Conservation (phyloP, 2,797 vertebrate genomes). For the Anguilla megastoma region DNA sequence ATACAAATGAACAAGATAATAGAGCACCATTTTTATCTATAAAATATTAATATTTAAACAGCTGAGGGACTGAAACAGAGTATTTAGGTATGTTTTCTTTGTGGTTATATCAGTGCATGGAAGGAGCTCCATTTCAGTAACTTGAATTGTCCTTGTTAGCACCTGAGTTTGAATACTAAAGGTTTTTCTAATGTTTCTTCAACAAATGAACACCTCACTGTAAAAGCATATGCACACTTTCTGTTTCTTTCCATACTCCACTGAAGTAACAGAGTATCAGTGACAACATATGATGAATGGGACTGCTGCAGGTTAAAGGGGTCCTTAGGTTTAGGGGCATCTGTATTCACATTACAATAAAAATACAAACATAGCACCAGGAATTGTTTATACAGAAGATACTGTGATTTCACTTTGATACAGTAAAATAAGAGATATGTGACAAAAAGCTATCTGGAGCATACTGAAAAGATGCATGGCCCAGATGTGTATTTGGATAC, state of each 20-base stretch:
- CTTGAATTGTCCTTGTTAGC: constrained; percentile 75
- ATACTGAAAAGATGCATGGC: constrained; percentile 70
- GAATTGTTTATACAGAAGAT: constrained; percentile 83
- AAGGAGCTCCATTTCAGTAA: constrained; percentile 77
- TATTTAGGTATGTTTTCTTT: constrained; percentile 79
- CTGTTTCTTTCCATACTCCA: constrained; percentile 40
- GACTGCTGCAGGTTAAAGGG: constrained; percentile 72
- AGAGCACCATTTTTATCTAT: constrained; percentile 83
- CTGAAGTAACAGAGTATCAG: constrained; percentile 73
- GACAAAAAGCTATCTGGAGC: constrained; percentile 61
- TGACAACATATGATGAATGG: constrained; percentile 68
- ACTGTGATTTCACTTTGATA: constrained; percentile 80
- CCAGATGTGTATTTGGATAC: constrained; percentile 66
- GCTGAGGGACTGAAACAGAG: constrained; percentile 78
- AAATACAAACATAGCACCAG: constrained; percentile 90
- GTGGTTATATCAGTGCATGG: constrained; percentile 86
- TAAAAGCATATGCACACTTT: constrained; percentile 68
- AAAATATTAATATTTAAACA: constrained; percentile 79
- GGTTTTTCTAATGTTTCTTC: constrained; percentile 59
- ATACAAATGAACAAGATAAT: constrained; percentile 75
- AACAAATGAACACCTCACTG: constrained; percentile 60
- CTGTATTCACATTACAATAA: constrained; percentile 94
- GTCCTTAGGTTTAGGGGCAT: constrained; percentile 77
- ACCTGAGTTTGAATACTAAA: constrained; percentile 82
- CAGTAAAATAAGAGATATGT: constrained; percentile 79